phyloP scores from a whole-genome alignment of 2,888 invertebrate genomes.

The Chymomyza fuscimana region DNA sequence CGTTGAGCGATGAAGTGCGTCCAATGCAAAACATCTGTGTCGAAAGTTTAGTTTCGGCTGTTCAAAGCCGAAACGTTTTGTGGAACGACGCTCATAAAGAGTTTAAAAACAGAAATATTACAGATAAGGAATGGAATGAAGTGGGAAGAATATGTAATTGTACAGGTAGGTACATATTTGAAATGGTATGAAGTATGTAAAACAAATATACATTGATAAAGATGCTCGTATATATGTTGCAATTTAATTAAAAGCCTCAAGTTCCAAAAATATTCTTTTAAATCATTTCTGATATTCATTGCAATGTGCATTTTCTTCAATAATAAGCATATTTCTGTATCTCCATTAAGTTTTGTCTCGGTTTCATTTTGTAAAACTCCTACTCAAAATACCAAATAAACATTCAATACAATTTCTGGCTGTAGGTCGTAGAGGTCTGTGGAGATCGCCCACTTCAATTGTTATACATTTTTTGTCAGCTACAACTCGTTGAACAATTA shows the following conservation, averaged over 20 bases:
- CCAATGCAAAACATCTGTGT: slow-evolving; percentile 18
- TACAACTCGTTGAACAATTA: too few species aligned
- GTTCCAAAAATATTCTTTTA: not conserved
- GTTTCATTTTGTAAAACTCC: too few species aligned
- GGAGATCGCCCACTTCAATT: too few species aligned
- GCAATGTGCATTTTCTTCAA: not conserved
- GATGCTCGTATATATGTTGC: not conserved
- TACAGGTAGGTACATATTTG: slow-evolving; percentile 2
- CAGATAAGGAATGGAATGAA: slow-evolving; percentile 28
- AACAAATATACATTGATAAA: not conserved
- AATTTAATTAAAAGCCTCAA: not conserved
- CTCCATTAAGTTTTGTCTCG: too few species aligned
- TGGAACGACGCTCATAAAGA: slow-evolving; percentile 21
- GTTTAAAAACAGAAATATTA: slow-evolving; percentile 22
- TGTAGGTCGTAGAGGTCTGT: too few species aligned
- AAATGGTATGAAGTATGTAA: not conserved
- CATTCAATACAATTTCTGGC: too few species aligned
- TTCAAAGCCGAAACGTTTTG: slow-evolving; percentile 25
- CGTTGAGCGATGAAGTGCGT: slow-evolving; percentile 23
- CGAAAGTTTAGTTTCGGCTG: slow-evolving; percentile 18
- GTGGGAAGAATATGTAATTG: slow-evolving; percentile 19
- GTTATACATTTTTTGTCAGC: too few species aligned
- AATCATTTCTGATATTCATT: not conserved
- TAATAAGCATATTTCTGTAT: too few species aligned
- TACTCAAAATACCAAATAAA: too few species aligned